Evolutionary conservation across 2,797 vertebrate genomes (phyloP).

Genomic region (Paramormyrops hopkinsi): DNA sequence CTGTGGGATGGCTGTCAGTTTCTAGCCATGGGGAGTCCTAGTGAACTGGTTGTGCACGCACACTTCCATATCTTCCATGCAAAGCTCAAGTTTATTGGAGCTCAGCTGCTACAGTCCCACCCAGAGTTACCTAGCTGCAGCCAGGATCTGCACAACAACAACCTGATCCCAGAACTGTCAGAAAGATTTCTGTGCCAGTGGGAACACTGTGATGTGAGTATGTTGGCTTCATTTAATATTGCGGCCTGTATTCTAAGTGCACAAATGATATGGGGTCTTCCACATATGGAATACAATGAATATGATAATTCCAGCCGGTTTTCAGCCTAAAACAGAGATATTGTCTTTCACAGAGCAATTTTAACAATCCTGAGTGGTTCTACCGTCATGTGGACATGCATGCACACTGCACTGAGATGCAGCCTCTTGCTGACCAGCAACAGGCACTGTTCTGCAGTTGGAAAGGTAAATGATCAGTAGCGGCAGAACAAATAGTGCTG

Average conservation of each 20-base stretch:
- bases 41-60: conserved; percentile 54
- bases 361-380: conserved; percentile 73
- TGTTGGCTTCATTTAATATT: neutral
- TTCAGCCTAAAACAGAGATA: neutral
- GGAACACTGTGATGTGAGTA: conserved; percentile 67
- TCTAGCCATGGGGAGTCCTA: conserved; percentile 54
- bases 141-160: conserved; percentile 56
- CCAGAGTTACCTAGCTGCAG: conserved; percentile 57
- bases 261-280: neutral
- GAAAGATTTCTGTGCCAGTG: conserved; percentile 62
- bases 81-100: conserved; percentile 61
- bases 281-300: neutral
- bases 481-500: neutral
- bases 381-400: conserved; percentile 68
- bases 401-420: conserved; percentile 58
- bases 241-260: neutral
- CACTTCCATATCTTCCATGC: conserved; percentile 65
- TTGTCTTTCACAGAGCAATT: conserved; percentile 55
- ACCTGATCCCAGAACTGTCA: conserved; percentile 54
- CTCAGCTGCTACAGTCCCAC: conserved; percentile 51
- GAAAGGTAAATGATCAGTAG: conserved; percentile 46
- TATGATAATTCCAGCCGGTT: neutral
- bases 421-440: conserved; percentile 60
- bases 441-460: conserved; percentile 64
- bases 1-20: conserved; percentile 67